Conservation (phyloP, 2,888 invertebrate species). For the Drosophila mulleri region DNA sequence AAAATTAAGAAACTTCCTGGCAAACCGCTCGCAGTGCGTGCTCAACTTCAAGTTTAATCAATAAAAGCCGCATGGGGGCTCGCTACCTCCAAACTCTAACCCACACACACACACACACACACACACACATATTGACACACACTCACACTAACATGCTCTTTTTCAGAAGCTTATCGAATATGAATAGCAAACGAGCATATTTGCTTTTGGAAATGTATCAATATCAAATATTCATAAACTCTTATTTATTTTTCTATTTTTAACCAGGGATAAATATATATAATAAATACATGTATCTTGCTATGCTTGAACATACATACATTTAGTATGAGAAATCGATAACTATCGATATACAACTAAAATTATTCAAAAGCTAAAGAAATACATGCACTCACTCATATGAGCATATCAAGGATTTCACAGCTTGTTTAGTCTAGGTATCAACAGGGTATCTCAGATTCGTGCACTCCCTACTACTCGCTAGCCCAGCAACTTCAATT, state of each 20-base stretch:
- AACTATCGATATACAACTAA: not conserved
- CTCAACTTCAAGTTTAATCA: constrained; percentile 78
- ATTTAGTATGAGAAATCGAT: no score
- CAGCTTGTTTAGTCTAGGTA: not conserved
- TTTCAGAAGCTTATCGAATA: not conserved
- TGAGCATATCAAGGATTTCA: no score
- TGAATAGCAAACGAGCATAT: not conserved
- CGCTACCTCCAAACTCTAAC: constrained; percentile 17
- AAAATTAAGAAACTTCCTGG: constrained; percentile 77
- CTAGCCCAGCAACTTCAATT: not conserved
- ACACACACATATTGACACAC: constrained; percentile 9
- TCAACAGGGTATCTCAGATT: not conserved
- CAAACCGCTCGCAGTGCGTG: constrained; percentile 64
- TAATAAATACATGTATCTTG: not conserved
- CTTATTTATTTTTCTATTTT: no score
- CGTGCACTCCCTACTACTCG: not conserved
- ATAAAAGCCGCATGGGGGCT: constrained; percentile 73
- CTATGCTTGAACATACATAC: no score
- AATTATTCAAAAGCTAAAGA: no score
- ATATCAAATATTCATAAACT: not conserved
- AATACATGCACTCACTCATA: no score
- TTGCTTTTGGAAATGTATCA: not conserved
- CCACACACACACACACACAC: no score
- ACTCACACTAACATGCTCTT: not conserved
- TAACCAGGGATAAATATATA: no score